Percentiles rank a stretch among this genome's conserved stretches.
Evolutionary conservation across 2,113 vertebrate species (phyloP).

Genomic region (Oostethus manadensis): DNA sequence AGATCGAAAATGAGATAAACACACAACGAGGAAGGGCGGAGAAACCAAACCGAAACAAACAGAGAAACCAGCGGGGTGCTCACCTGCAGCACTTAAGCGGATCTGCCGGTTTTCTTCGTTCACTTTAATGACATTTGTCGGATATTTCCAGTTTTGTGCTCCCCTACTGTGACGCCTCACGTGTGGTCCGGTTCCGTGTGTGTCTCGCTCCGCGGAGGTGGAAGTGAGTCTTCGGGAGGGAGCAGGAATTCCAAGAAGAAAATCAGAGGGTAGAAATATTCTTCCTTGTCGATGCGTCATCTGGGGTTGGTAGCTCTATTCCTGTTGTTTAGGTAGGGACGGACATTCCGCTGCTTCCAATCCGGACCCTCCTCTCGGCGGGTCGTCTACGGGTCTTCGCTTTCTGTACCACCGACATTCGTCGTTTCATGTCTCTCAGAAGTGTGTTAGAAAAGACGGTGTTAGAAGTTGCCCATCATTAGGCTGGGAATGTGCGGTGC

Average conservation of each 20-base stretch:
- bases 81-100: no score
- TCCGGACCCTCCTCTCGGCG: not conserved
- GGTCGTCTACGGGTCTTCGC: not conserved
- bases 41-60: no score
- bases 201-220: not conserved
- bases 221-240: not conserved
- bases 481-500: not conserved
- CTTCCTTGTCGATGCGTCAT: not conserved
- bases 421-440: not conserved
- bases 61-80: no score
- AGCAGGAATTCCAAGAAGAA: not conserved
- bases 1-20: no score
- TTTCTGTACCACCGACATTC: not conserved
- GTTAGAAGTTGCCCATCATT: no score
- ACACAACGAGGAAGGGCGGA: no score
- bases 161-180: no score
- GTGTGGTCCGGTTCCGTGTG: no score
- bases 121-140: no score
- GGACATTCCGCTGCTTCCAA: not conserved
- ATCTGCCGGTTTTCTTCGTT: no score
- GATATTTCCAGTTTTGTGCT: no score
- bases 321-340: not conserved
- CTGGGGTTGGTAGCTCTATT: not conserved
- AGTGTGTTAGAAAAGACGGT: no score
- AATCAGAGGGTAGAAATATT: not conserved